These are phyloP conservation scores for Phylloscopus collybita DNA, from an alignment of 2,797 vertebrate species.

Conservation along the genomic window DNA sequence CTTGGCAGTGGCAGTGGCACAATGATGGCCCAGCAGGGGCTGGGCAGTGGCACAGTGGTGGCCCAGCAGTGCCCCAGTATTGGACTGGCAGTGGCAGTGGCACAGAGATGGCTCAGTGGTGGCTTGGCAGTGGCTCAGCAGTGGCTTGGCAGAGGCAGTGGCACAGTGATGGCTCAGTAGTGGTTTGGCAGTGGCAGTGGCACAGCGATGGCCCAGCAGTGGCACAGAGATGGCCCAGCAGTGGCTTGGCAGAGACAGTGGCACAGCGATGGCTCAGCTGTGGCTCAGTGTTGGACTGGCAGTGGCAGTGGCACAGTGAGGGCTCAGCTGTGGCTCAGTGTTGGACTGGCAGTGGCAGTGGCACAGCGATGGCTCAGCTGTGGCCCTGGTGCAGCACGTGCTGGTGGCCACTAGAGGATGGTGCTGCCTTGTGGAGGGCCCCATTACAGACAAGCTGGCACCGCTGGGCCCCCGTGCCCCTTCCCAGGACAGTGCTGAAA, in stretches of 20 bases:
- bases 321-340: not conserved
- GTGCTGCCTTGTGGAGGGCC: not conserved
- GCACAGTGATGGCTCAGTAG: too few relatives aligned
- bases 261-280: not conserved
- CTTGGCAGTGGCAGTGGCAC: not conserved
- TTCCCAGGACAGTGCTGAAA: not conserved
- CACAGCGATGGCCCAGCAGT: too few relatives aligned
- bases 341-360: not conserved
- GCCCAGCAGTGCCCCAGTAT: not conserved
- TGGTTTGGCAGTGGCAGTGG: not conserved
- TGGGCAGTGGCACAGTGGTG: too few relatives aligned
- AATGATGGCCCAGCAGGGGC: too few relatives aligned
- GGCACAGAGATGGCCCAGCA: too few relatives aligned
- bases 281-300: not conserved
- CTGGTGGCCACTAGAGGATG: conserved; percentile 48
- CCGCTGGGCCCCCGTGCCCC: fast-evolving
- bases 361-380: not conserved
- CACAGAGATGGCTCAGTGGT: too few relatives aligned
- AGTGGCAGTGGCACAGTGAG: not conserved
- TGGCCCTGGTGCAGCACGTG: not conserved
- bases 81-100: too few relatives aligned
- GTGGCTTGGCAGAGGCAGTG: not conserved
- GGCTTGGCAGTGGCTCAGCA: too few relatives aligned
- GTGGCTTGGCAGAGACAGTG: not conserved
- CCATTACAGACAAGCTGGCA: not conserved